Percentiles rank a stretch among this genome's conserved stretches.
Evolutionary conservation across 1,140 invertebrate genomes (phyloP).

Genomic region (Nasonia giraulti): DNA sequence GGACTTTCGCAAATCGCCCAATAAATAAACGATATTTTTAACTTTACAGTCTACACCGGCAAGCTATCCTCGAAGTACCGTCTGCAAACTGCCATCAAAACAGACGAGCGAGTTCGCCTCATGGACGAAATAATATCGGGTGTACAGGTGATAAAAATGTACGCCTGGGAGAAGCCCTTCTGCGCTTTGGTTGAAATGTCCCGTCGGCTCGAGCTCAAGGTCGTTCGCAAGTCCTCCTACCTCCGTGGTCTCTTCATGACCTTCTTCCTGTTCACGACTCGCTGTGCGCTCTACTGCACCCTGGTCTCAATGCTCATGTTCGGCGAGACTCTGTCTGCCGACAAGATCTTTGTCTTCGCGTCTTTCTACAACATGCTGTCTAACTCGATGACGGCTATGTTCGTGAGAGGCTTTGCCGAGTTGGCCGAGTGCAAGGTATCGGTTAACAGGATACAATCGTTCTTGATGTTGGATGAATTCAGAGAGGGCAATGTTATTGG

Average conservation of each 20-base stretch:
- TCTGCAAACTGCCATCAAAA: slow-evolving; percentile 78
- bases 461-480: slow-evolving; percentile 73
- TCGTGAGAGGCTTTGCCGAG: slow-evolving; percentile 80
- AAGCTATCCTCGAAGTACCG: slow-evolving; percentile 79
- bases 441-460: slow-evolving; percentile 75
- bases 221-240: slow-evolving; percentile 79
- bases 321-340: slow-evolving; percentile 74
- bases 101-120: slow-evolving; percentile 82
- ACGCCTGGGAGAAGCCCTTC: slow-evolving; percentile 84
- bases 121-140: slow-evolving; percentile 86
- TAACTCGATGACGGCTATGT: slow-evolving; percentile 79
- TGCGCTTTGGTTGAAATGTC: slow-evolving; percentile 76
- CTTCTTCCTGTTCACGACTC: slow-evolving; percentile 80
- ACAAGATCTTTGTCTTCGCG: slow-evolving; percentile 78
- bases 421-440: slow-evolving; percentile 77
- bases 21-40: not conserved
- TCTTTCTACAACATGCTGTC: slow-evolving; percentile 79
- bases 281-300: slow-evolving; percentile 79
- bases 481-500: not conserved
- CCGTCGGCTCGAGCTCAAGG: slow-evolving; percentile 76
- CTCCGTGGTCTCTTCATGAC: slow-evolving; percentile 82
- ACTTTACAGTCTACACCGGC: slow-evolving; percentile 76
- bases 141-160: slow-evolving; percentile 86
- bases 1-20: not conserved
- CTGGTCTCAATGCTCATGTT: slow-evolving; percentile 77